Evolutionary conservation across 1,140 invertebrate species (phyloP).

Genomic region (Pseudomyrmex gracilis): DNA sequence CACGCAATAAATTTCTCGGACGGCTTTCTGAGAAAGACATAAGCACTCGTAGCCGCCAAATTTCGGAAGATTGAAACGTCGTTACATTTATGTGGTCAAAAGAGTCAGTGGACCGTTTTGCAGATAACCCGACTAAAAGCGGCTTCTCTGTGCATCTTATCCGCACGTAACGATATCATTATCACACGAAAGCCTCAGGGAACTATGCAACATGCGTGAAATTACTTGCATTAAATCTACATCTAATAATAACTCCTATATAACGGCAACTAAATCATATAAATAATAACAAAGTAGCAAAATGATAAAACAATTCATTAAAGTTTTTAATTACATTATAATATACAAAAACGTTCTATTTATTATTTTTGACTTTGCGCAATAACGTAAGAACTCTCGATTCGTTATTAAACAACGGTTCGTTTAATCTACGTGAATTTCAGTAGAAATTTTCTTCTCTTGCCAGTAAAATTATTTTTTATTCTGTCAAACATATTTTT

Average conservation of each 20-base stretch:
- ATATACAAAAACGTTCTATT: background rate
- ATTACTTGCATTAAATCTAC: slow-evolving; percentile 13
- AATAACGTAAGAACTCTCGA: background rate
- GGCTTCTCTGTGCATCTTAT: slow-evolving; percentile 31
- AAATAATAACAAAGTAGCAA: slow-evolving; percentile 1
- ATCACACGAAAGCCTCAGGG: slow-evolving; percentile 25
- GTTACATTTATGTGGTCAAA: slow-evolving; percentile 33
- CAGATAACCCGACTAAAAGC: slow-evolving; percentile 40
- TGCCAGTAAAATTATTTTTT: background rate
- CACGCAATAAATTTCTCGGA: background rate
- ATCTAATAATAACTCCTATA: background rate
- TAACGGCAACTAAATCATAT: too few species aligned
- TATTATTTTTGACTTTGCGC: background rate
- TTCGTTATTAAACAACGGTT: background rate
- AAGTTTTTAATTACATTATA: background rate
- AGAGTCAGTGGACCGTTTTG: slow-evolving; percentile 51
- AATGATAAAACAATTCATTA: background rate
- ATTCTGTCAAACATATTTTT: background rate
- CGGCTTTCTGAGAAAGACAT: background rate
- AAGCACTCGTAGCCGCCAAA: background rate
- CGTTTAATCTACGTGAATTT: background rate
- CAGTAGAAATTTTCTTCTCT: background rate
- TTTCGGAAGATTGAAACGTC: background rate
- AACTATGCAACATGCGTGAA: slow-evolving; percentile 37
- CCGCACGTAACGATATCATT: slow-evolving; percentile 29